Base-by-base conservation (phyloP, 2,113 vertebrate genomes). In the Butorides virescens region DNA sequence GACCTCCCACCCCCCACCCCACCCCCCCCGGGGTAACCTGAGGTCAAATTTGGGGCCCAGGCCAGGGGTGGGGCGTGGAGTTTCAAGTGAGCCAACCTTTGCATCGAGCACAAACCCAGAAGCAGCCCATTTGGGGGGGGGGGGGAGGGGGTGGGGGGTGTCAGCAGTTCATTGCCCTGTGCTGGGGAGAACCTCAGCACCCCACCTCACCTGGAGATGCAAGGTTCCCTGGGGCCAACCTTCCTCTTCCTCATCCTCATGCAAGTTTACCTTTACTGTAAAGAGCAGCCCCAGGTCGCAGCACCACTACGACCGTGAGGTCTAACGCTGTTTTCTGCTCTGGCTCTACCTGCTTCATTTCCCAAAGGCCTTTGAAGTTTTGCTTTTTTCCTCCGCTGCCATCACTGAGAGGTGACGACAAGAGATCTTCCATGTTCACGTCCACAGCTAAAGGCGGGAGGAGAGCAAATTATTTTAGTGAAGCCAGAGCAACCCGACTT, bases 401-500 rank as follows among this genome's bases (percentile, higher is more conserved):
- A 50, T 32, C 66, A 46, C 55, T 32, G 21, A 23, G 21, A 22
- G 7, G 12, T 3, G 23, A 52, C 3, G 16, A 32, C 26, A n/a
- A 13, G 59, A 58, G 13, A 61, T 62, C 32, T 56, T 42, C 72
- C 67, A 17, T 0, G 19, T 11, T 46, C 6, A 50, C 0, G 2
- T 39, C 55, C 76, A 61, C 46, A 66, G 52, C 18, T 2, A 2
- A 46, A 61, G 1, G 7, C 11, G 8, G 59, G 30, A 61, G 36
- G 8, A 80, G 5, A 53, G 4, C 8, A 56, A 37, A 17, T 5
- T 4, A 34, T 49, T 53, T 53, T 15, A 68, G 27, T 9, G 66
- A 70, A 74, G 62, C 18, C 46, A 66, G 19, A 59, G 21, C 0
- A 0, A 39, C 44, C 32, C 50, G 11, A 5, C 75, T 47, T 55